A percentile compares a stretch with the other conserved stretches of the same genome.
phyloP scores from a whole-genome alignment of 92 coral and sea anemone species.

The Porites evermanni region DNA sequence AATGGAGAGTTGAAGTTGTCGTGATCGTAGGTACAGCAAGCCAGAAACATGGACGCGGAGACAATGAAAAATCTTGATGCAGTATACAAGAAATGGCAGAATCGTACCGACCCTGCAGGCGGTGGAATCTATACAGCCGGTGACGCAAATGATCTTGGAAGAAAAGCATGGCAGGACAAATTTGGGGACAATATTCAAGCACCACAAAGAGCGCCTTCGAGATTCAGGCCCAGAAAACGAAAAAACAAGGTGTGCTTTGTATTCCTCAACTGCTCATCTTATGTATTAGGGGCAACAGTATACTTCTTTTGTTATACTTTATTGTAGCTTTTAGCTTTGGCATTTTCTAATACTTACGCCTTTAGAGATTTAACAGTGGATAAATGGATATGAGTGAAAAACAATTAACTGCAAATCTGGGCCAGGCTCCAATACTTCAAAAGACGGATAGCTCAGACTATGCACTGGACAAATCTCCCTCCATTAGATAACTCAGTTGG shows the following conservation, averaged over 20 bases:
- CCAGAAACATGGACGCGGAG: conserved; percentile 37
- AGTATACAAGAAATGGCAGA: conserved; percentile 93
- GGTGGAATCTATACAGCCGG: conserved; percentile 11
- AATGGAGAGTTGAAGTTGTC: neutral
- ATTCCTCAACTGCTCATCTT: neutral
- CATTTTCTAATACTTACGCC: no score
- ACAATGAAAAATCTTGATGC: conserved; percentile 74
- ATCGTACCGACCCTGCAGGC: conserved; percentile 58
- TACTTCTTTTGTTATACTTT: neutral
- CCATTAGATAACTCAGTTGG: no score
- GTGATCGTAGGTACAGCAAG: no score
- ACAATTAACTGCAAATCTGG: no score
- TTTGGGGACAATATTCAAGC: conserved; percentile 52
- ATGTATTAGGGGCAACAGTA: no score
- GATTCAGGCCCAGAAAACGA: conserved; percentile 58
- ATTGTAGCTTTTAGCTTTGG: neutral
- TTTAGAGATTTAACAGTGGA: no score
- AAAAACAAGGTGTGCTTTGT: conserved; percentile 35
- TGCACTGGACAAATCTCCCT: no score
- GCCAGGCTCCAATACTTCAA: no score
- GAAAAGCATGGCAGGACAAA: conserved; percentile 70
- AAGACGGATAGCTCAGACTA: no score
- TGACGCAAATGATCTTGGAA: conserved; percentile 26
- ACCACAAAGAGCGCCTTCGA: conserved; percentile 54
- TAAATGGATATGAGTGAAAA: no score